Percentiles rank a stretch among this genome's conserved stretches.
These are phyloP conservation scores for Parochlus steinenii DNA, from an alignment of 2,888 invertebrate species.

Conservation along the genomic window DNA sequence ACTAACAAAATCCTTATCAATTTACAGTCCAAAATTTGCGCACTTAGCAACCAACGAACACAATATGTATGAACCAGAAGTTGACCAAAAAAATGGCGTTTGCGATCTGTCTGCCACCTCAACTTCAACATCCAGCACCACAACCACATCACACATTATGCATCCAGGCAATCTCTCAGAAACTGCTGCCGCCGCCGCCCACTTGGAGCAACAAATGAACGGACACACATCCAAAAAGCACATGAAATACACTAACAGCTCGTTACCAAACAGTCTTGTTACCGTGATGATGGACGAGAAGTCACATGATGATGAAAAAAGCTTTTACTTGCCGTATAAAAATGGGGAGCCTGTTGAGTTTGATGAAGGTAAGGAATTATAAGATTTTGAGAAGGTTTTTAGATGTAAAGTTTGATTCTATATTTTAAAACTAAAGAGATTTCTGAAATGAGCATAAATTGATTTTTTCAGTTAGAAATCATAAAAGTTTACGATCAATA, in stretches of 20 bases:
- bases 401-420: background rate
- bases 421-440: background rate
- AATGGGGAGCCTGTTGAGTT: slow-evolving; percentile 4
- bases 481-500: too few species aligned
- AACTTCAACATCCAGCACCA: slow-evolving; percentile 4
- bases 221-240: slow-evolving; percentile 7
- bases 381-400: background rate
- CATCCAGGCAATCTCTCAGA: slow-evolving; percentile 2
- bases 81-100: slow-evolving; percentile 3
- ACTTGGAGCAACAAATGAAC: background rate
- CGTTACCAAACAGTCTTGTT: slow-evolving; percentile 12
- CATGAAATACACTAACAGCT: slow-evolving; percentile 8
- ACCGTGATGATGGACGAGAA: slow-evolving; percentile 13
- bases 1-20: background rate
- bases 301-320: slow-evolving; percentile 10
- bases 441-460: too few species aligned
- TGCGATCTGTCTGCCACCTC: slow-evolving; percentile 8
- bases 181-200: too few species aligned
- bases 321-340: slow-evolving; percentile 12
- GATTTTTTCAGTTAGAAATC: slow-evolving; percentile 2
- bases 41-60: slow-evolving; percentile 5
- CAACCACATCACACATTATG: slow-evolving; percentile 2
- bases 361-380: slow-evolving; percentile 10
- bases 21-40: slow-evolving; percentile 7
- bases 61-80: slow-evolving; percentile 7